Percentiles rank a stretch among this genome's conserved stretches.
phyloP scores from a whole-genome alignment of 2,888 invertebrate species.

The Mesochorus sp. region DNA sequence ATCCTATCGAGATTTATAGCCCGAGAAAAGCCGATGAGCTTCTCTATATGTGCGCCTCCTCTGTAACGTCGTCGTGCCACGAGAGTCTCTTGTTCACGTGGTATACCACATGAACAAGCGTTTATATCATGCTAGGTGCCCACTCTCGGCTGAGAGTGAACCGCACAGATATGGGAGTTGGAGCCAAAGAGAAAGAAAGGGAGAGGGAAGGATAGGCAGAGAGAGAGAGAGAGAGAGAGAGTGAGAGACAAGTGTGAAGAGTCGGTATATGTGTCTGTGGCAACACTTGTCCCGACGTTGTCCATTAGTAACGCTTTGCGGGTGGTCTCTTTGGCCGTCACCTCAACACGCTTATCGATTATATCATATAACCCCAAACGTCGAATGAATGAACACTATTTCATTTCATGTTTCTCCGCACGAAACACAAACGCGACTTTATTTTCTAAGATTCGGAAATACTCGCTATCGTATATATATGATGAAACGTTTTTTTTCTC shows the following conservation, averaged over 20 bases:
- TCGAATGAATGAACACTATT: too few species aligned
- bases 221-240: not conserved
- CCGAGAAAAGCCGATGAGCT: not conserved
- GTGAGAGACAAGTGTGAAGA: not conserved
- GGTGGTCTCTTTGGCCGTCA: slow-evolving; percentile 30
- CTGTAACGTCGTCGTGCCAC: too few species aligned
- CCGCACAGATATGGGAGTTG: not conserved
- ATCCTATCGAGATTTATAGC: slow-evolving; percentile 31
- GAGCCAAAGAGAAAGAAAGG: too few species aligned
- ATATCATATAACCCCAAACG: not conserved
- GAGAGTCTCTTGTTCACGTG: slow-evolving; percentile 17
- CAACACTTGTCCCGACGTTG: slow-evolving; percentile 3
- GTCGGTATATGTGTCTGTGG: slow-evolving; percentile 1
- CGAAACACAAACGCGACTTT: too few species aligned
- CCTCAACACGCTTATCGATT: slow-evolving; percentile 21
- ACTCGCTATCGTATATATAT: too few species aligned
- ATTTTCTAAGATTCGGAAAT: too few species aligned
- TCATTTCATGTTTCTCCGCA: too few species aligned
- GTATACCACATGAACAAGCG: not conserved
- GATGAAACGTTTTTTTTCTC: too few species aligned
- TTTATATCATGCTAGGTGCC: too few species aligned
- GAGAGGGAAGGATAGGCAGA: too few species aligned
- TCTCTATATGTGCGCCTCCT: not conserved
- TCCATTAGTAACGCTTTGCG: slow-evolving; percentile 32
- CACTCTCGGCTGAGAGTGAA: too few species aligned